Percentiles rank a stretch among this genome's conserved stretches.
Conservation (phyloP, 2,888 invertebrate species). For the Eristalis intricaria region DNA sequence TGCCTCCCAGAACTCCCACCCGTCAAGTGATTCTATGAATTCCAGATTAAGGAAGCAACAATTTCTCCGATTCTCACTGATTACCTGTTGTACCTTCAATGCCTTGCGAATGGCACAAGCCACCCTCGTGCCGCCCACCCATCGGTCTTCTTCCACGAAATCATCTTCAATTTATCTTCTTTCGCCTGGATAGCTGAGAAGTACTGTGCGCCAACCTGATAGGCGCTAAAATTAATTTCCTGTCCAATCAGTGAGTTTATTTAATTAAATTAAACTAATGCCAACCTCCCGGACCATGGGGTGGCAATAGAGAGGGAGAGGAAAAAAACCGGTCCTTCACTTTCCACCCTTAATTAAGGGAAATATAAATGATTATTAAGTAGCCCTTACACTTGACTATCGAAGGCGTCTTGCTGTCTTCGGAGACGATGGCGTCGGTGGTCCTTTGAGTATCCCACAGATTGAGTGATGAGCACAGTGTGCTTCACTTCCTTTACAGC, state of each 20-base stretch:
- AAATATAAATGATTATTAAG: slow-evolving; percentile 72
- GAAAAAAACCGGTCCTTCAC: slow-evolving; percentile 21
- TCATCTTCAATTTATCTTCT: slow-evolving; percentile 51
- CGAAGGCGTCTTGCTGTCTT: slow-evolving; percentile 36
- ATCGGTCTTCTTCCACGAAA: slow-evolving; percentile 29
- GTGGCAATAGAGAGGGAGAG: neutral
- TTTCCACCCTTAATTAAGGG: slow-evolving; percentile 65
- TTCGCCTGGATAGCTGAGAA: slow-evolving; percentile 24
- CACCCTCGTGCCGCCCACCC: neutral
- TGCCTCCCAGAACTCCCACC: neutral
- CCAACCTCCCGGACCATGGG: slow-evolving; percentile 1
- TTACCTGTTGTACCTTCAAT: slow-evolving; percentile 58
- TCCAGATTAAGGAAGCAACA: slow-evolving; percentile 56
- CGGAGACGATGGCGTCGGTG: slow-evolving; percentile 1
- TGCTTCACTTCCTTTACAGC: slow-evolving; percentile 70
- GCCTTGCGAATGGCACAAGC: neutral
- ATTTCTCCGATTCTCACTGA: slow-evolving; percentile 48
- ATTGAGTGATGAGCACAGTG: slow-evolving; percentile 67
- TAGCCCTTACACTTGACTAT: slow-evolving; percentile 66
- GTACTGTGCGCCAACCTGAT: slow-evolving; percentile 15
- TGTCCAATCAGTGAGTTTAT: slow-evolving; percentile 72
- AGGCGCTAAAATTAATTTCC: slow-evolving; percentile 72
- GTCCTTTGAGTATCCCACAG: slow-evolving; percentile 25
- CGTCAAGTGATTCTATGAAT: slow-evolving; percentile 30
- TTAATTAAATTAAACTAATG: slow-evolving; percentile 73